phyloP scores from a whole-genome alignment of 1,140 invertebrate species.

The Homalodisca vitripennis region DNA sequence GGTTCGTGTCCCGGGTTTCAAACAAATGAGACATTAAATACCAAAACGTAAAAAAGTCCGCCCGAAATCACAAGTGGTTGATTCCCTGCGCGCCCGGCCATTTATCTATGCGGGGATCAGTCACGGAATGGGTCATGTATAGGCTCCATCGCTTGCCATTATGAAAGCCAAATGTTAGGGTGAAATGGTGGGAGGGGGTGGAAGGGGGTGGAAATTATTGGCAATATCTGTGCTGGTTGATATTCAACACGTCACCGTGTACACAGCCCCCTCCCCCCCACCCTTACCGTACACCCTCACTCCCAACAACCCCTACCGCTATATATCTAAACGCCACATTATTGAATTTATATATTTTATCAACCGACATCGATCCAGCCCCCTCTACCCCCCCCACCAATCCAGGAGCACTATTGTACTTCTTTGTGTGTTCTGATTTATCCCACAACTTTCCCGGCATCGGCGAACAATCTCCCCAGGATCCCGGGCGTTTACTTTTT shows the following conservation, averaged over 20 bases:
- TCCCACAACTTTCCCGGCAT: too few relatives aligned
- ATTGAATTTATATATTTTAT: conserved; percentile 35
- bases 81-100: conserved; percentile 6
- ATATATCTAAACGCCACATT: conserved; percentile 33
- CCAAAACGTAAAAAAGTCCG: too few relatives aligned
- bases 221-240: conserved; percentile 17
- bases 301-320: not conserved
- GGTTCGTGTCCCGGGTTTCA: too few relatives aligned
- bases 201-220: conserved; percentile 15
- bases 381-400: not conserved
- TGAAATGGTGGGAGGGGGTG: not conserved
- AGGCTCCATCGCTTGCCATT: conserved; percentile 1
- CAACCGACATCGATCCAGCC: conserved; percentile 6
- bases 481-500: too few relatives aligned
- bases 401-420: not conserved
- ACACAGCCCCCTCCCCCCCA: conserved; percentile 1
- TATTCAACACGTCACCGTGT: conserved; percentile 20
- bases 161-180: conserved; percentile 23
- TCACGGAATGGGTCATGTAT: conserved; percentile 9
- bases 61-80: conserved; percentile 12
- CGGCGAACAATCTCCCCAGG: too few relatives aligned
- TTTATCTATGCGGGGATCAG: conserved; percentile 3
- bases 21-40: too few relatives aligned
- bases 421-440: too few relatives aligned
- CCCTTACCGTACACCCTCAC: not conserved